Conservation (phyloP, 1,140 invertebrate species). For the Drosophila setifemur region DNA sequence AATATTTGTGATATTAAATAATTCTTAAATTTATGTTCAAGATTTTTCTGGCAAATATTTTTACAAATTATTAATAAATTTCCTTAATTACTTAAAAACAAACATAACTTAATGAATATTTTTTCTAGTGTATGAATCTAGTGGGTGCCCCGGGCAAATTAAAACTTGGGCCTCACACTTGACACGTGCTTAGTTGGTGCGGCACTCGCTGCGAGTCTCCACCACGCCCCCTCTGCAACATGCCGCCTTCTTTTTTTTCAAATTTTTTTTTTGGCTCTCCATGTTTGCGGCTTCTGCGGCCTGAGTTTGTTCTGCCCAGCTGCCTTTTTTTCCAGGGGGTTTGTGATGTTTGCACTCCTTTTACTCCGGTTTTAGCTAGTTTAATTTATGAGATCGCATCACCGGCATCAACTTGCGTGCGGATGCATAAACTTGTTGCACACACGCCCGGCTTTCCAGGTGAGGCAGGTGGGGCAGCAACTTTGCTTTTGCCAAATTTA, state of each 20-base stretch:
- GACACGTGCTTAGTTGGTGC: slow-evolving; percentile 71
- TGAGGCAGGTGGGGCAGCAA: not conserved
- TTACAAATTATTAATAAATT: no score
- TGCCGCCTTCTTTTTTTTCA: not conserved
- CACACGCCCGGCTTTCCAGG: slow-evolving; percentile 12
- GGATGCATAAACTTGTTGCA: slow-evolving; percentile 76
- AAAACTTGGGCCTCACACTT: slow-evolving; percentile 73
- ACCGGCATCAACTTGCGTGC: slow-evolving; percentile 55
- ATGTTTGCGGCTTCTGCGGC: slow-evolving; percentile 64
- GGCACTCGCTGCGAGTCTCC: not conserved
- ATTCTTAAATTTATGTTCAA: no score
- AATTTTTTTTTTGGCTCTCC: slow-evolving; percentile 23
- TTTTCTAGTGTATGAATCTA: not conserved
- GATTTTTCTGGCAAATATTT: no score
- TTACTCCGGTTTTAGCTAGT: slow-evolving; percentile 12
- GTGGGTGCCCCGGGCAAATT: slow-evolving; percentile 56
- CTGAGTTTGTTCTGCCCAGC: slow-evolving; percentile 25
- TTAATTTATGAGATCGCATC: slow-evolving; percentile 64
- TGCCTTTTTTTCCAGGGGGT: slow-evolving; percentile 18
- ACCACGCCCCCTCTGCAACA: not conserved
- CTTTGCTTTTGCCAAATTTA: slow-evolving; percentile 10
- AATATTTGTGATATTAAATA: no score
- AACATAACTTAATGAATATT: no score
- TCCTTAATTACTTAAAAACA: no score
- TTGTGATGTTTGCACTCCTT: slow-evolving; percentile 6